Evolutionary conservation across 30 jellyfish, hydroid and myxozoan species (phyloP).

Genomic region (Pelagia noctiluca): DNA sequence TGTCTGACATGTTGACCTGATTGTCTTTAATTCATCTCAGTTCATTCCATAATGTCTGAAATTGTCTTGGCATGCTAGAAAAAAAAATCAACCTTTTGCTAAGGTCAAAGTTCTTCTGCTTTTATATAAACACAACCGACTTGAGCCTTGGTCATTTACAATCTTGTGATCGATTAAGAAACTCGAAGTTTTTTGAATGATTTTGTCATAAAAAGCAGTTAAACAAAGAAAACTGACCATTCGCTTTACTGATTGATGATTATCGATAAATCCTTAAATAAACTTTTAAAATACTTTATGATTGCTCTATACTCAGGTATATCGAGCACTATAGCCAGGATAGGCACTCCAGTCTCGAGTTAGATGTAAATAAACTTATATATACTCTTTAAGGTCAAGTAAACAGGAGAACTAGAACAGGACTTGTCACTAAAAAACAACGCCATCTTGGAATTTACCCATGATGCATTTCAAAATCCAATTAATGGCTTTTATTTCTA

Average conservation of each 20-base stretch:
- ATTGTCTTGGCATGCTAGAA: constrained; percentile 5
- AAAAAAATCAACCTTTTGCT: background rate
- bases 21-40: background rate
- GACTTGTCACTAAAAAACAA: background rate
- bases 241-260: background rate
- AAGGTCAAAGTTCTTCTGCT: background rate
- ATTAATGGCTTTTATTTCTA: background rate
- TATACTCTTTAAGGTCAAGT: background rate
- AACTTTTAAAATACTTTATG: too few relatives aligned
- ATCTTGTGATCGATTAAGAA: background rate
- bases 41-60: background rate
- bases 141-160: background rate
- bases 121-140: background rate
- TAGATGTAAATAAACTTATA: too few relatives aligned
- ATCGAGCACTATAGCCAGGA: too few relatives aligned
- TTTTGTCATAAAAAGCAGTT: background rate
- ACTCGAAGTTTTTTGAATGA: background rate
- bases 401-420: background rate
- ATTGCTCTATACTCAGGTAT: too few relatives aligned
- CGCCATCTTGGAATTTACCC: constrained; percentile 1
- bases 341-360: too few relatives aligned
- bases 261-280: background rate
- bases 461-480: background rate
- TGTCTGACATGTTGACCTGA: background rate
- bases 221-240: background rate